Evolutionary conservation across 2,888 invertebrate species (phyloP).

Genomic region (Bombylius major): DNA sequence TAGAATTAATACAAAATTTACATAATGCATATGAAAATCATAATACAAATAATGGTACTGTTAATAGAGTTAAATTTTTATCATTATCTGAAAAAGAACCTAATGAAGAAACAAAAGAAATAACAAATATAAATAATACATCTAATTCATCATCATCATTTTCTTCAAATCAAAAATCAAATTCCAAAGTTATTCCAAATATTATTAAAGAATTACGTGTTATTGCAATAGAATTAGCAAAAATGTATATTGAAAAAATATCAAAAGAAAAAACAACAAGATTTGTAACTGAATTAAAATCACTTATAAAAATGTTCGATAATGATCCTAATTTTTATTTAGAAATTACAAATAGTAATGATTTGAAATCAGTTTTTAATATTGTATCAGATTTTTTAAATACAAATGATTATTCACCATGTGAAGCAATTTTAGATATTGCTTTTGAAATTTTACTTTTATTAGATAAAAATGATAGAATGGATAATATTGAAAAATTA

Average conservation of each 20-base stretch:
- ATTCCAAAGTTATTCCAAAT: background rate
- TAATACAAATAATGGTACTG: constrained; percentile 22
- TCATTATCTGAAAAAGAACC: constrained; percentile 23
- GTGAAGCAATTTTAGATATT: constrained; percentile 45
- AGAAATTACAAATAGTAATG: constrained; percentile 30
- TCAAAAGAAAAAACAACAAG: constrained; percentile 34
- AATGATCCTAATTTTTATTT: constrained; percentile 38
- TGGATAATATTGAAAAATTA: constrained; percentile 43
- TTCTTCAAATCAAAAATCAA: constrained; percentile 5
- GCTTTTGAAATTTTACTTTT: constrained; percentile 48
- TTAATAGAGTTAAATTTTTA: constrained; percentile 43
- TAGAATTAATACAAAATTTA: constrained; percentile 35
- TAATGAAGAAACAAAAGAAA: constrained; percentile 8
- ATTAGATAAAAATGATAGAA: constrained; percentile 42
- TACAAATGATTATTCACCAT: constrained; percentile 37
- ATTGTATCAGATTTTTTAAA: constrained; percentile 21
- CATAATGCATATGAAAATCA: constrained; percentile 28
- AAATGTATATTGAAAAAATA: constrained; percentile 44
- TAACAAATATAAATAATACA: constrained; percentile 7
- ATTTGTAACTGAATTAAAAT: constrained; percentile 41
- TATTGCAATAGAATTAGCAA: constrained; percentile 23
- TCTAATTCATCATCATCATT: no score
- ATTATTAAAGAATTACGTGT: constrained; percentile 22
- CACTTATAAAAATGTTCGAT: constrained; percentile 45
- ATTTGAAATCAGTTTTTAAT: constrained; percentile 23